Conservation (phyloP, 64 coral and sea anemone genomes). For the Catalaphyllia jardinei region DNA sequence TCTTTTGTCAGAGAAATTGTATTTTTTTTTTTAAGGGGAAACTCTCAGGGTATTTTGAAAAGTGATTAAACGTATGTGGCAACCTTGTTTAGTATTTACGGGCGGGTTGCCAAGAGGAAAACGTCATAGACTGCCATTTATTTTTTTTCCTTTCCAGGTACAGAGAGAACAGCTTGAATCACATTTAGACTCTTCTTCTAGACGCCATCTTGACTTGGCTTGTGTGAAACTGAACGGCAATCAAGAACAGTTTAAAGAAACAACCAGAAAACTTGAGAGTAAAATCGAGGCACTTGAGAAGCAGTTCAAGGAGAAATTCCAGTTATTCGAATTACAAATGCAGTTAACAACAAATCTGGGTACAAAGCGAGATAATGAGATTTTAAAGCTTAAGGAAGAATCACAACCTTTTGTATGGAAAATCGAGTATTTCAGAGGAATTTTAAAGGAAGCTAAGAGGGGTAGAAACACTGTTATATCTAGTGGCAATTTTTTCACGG, state of each 20-base stretch:
- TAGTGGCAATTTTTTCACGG: background rate
- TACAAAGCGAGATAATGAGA: background rate
- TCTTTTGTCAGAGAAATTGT: no score
- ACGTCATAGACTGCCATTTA: no score
- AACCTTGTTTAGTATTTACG: no score
- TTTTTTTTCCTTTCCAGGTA: background rate
- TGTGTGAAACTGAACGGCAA: background rate
- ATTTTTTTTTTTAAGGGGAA: no score
- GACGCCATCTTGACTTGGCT: background rate
- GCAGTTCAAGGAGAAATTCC: background rate
- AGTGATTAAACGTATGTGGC: no score
- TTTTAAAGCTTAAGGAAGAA: conserved; percentile 1
- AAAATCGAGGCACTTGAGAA: background rate
- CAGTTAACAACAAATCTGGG: background rate
- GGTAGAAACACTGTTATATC: background rate
- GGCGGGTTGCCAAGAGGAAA: no score
- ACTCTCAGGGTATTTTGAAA: no score
- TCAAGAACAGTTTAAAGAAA: conserved; percentile 1
- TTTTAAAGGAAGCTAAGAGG: background rate
- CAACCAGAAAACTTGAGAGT: background rate
- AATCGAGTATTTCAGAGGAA: background rate
- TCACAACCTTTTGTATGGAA: background rate
- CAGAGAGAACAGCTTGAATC: background rate
- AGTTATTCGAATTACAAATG: background rate
- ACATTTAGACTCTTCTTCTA: background rate